phyloP scores from a whole-genome alignment of 64 coral and sea anemone genomes.

The Dendronephthya gigantea region DNA sequence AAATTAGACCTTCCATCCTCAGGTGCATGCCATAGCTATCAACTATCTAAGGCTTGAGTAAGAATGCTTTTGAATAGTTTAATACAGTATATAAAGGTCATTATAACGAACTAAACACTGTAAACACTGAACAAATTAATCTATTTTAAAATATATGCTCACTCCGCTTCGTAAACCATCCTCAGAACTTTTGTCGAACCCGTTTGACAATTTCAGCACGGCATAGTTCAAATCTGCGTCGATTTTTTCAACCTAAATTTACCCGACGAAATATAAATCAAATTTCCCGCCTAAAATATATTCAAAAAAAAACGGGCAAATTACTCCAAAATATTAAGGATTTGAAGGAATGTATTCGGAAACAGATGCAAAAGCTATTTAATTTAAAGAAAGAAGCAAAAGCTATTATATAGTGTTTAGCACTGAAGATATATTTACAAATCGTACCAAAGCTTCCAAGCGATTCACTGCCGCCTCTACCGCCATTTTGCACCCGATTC shows the following conservation, averaged over 20 bases:
- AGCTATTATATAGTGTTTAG: background rate
- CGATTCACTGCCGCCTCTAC: background rate
- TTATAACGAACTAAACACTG: no score
- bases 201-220: conserved; percentile 54
- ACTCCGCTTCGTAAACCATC: conserved; percentile 49
- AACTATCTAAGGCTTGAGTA: no score
- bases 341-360: background rate
- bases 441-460: background rate
- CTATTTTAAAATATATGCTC: background rate
- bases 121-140: no score
- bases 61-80: no score
- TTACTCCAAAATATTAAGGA: no score
- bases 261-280: background rate
- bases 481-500: conserved; percentile 10
- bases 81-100: no score
- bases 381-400: no score
- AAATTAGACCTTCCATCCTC: no score
- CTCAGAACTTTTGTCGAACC: conserved; percentile 62
- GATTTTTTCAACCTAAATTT: conserved; percentile 73
- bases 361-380: background rate
- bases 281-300: background rate
- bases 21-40: no score
- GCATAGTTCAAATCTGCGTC: conserved; percentile 86
- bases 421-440: background rate
- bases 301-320: background rate